These are phyloP conservation scores for Eucera pruinosa DNA, from an alignment of 2,888 invertebrate genomes.

Conservation along the genomic window DNA sequence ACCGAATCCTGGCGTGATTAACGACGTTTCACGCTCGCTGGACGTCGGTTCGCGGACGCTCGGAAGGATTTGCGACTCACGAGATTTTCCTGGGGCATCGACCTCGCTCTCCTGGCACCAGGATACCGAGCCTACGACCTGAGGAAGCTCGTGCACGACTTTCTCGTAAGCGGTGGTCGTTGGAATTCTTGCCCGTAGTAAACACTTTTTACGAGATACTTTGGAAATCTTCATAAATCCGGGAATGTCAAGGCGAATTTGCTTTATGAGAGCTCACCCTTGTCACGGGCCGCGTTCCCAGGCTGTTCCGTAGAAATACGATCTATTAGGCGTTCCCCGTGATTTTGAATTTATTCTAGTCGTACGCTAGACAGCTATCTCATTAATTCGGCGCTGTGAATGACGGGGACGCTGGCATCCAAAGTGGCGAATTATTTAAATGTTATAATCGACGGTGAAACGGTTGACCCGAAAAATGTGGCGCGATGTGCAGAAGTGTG, in stretches of 20 bases:
- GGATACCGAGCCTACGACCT: conserved; percentile 54
- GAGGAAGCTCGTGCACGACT: conserved; percentile 65
- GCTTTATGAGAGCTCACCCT: conserved; percentile 49
- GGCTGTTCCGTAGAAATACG: conserved; percentile 16
- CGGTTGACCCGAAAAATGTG: background rate
- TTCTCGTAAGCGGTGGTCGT: conserved; percentile 69
- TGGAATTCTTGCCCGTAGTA: conserved; percentile 69
- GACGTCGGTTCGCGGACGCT: conserved; percentile 74
- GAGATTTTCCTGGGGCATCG: conserved; percentile 77
- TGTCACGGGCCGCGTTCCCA: conserved; percentile 40
- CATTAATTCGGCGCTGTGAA: conserved; percentile 24
- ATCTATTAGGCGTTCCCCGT: conserved; percentile 23
- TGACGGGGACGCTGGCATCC: conserved; percentile 5
- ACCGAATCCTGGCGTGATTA: conserved; percentile 82
- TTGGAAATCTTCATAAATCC: conserved; percentile 69
- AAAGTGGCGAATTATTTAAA: conserved; percentile 10
- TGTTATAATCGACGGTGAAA: background rate
- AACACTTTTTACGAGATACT: conserved; percentile 68
- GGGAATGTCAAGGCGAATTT: conserved; percentile 63
- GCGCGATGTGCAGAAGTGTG: no score
- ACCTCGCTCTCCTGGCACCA: conserved; percentile 65
- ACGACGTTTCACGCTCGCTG: conserved; percentile 81
- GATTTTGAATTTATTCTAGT: conserved; percentile 35
- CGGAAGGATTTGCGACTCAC: conserved; percentile 78
- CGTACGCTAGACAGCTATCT: conserved; percentile 1